Conservation (phyloP, 1,140 invertebrate genomes). For the Drosophila tsacasi region DNA sequence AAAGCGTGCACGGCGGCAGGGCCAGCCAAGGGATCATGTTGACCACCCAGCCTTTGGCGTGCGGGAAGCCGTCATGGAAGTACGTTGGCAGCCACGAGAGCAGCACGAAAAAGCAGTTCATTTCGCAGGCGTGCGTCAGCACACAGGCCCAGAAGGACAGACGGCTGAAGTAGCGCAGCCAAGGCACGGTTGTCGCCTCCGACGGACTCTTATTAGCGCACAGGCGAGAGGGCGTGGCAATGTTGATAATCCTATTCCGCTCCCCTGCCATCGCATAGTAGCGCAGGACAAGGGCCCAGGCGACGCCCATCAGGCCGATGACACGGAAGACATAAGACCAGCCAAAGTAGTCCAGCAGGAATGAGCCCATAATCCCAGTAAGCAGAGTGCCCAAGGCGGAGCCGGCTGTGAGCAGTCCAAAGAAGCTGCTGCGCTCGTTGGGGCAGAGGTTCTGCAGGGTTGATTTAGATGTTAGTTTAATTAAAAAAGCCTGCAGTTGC, state of each 20-base stretch:
- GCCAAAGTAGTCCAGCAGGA: conserved; percentile 89
- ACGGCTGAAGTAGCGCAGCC: conserved; percentile 76
- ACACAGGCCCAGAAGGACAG: conserved; percentile 88
- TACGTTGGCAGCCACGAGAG: conserved; percentile 92
- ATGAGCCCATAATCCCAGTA: conserved; percentile 89
- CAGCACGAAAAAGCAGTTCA: conserved; percentile 91
- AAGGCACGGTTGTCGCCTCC: conserved; percentile 73
- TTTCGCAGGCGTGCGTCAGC: conserved; percentile 91
- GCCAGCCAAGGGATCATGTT: conserved; percentile 92
- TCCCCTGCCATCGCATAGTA: conserved; percentile 84
- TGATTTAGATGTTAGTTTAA: neutral
- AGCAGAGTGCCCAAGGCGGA: conserved; percentile 88
- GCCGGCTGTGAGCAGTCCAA: conserved; percentile 89
- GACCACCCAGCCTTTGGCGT: conserved; percentile 89
- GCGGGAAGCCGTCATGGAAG: conserved; percentile 91
- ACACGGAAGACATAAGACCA: conserved; percentile 90
- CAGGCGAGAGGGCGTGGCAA: conserved; percentile 71
- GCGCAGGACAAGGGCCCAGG: conserved; percentile 78
- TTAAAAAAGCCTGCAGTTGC: neutral
- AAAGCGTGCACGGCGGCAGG: conserved; percentile 88
- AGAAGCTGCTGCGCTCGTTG: conserved; percentile 89
- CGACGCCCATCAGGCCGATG: conserved; percentile 87
- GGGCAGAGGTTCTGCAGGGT: conserved; percentile 86
- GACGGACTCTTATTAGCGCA: conserved; percentile 65
- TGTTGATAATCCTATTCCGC: conserved; percentile 79